Base-by-base conservation (phyloP, 2,888 invertebrate genomes). In the Nesidiocoris tenuis region DNA sequence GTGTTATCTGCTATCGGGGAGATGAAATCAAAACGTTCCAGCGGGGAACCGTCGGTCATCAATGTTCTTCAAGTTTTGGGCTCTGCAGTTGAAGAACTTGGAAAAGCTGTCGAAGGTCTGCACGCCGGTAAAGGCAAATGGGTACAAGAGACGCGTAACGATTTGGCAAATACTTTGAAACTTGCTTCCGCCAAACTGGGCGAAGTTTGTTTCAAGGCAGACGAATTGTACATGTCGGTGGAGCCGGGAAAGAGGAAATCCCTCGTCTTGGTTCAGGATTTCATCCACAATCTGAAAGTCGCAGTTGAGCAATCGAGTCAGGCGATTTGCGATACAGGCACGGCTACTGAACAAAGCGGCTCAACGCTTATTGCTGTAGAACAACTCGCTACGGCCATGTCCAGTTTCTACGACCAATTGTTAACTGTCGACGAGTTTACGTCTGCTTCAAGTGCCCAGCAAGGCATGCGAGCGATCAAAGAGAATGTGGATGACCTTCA, bases 11-110 rank as follows among this genome's bases (percentile, higher is more conserved):
- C 76, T 19, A 66, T 78, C 21, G 56, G 55, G 0, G 59, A 22
- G 18, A 24, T 68, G 12, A 61, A 66, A 65, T 59, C 64, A 63
- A 71, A 74, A 56, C 74, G 74, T 12, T 56, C 74, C 3, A 56
- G 39, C 21, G 18, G 18, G 1, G 23, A 66, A 19, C 21, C 56
- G 3, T 19, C 77, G 1, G 39, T 76, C 16, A 17, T 19, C 16
- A 19, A 59, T 16, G 25, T 78, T 54, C 61, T 78, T 18, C 22
- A 61, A 18, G 61, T 39, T 16, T 54, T 78, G 5, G 71, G 75
- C 66, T 18, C 66, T 81, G 16, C 81, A 82, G 3, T 84, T 83
- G 80, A 88, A 86, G 82, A 85, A 80, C 81, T 84, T 82, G 82
- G 82, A 77, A 80, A 80, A 80, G 77, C 72, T 24, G 18, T 81